Percentiles rank a stretch among this genome's conserved stretches.
These are phyloP conservation scores for Periophthalmodon schlosseri DNA, from an alignment of 2,113 vertebrate genomes.

Conservation along the genomic window DNA sequence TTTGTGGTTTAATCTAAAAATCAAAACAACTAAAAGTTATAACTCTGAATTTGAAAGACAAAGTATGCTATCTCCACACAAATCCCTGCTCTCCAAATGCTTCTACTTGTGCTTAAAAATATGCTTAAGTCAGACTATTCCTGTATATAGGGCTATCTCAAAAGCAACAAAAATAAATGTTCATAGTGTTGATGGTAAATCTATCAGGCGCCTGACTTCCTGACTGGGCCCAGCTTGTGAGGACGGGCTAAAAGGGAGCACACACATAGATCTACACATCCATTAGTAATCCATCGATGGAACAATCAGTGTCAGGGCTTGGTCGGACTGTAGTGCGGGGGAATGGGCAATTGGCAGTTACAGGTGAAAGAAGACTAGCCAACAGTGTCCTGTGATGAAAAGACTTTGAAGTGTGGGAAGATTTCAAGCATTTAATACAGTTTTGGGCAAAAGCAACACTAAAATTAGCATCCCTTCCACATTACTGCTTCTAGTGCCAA, in stretches of 20 bases:
- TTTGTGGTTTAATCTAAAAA: no score
- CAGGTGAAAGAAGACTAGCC: slow-evolving; percentile 17
- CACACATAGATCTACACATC: slow-evolving; percentile 16
- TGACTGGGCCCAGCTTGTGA: slow-evolving; percentile 4
- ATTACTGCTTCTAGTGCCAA: slow-evolving; percentile 23
- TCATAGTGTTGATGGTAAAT: background rate
- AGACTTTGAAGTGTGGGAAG: background rate
- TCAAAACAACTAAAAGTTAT: no score
- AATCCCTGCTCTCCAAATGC: background rate
- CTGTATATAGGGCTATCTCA: background rate
- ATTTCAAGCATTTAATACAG: slow-evolving; percentile 7
- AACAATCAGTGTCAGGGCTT: slow-evolving; percentile 18
- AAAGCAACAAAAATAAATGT: background rate
- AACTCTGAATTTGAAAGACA: no score
- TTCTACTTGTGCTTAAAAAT: background rate
- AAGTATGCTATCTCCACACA: background rate
- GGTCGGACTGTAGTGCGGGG: slow-evolving; percentile 18
- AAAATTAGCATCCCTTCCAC: slow-evolving; percentile 10
- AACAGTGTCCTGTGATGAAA: background rate
- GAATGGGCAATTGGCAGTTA: background rate
- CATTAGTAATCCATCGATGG: slow-evolving; percentile 23
- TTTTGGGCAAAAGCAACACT: slow-evolving; percentile 25
- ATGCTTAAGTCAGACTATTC: background rate
- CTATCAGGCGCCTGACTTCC: slow-evolving; percentile 13
- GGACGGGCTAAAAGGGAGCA: slow-evolving; percentile 13